Evolutionary conservation across 2,888 invertebrate genomes (phyloP).

Genomic region (Lasius platythorax): DNA sequence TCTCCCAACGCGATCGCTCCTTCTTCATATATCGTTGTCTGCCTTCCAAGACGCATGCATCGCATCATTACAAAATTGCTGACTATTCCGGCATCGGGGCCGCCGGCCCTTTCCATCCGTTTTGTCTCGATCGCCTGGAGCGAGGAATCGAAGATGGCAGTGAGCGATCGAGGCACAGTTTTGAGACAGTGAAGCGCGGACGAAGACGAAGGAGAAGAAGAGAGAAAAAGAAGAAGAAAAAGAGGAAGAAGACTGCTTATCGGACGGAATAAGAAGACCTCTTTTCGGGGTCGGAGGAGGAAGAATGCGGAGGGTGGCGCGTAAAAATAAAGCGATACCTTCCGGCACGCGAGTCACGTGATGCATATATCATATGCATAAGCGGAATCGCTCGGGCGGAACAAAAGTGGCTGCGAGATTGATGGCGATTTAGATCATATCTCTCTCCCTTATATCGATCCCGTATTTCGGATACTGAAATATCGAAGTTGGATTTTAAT

Average conservation of each 20-base stretch:
- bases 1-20: constrained; percentile 16
- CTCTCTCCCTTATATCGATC: constrained; percentile 39
- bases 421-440: constrained; percentile 48
- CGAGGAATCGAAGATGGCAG: constrained; percentile 56
- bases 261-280: constrained; percentile 38
- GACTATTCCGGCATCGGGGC: constrained; percentile 47
- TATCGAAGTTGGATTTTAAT: constrained; percentile 50
- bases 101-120: constrained; percentile 36
- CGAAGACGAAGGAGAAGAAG: constrained; percentile 1
- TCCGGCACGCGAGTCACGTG: constrained; percentile 56
- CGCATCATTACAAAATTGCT: constrained; percentile 56
- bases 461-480: constrained; percentile 51
- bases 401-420: constrained; percentile 48
- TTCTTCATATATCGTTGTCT: constrained; percentile 56
- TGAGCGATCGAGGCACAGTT: constrained; percentile 45
- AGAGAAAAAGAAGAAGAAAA: not conserved
- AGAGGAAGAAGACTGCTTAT: constrained; percentile 34
- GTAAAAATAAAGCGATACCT: constrained; percentile 56
- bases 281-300: not conserved
- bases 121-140: constrained; percentile 48
- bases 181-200: constrained; percentile 35
- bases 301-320: not conserved
- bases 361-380: constrained; percentile 55
- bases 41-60: constrained; percentile 51
- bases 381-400: constrained; percentile 48